Percentiles rank a stretch among this genome's conserved stretches.
These are phyloP conservation scores for Desmodus rotundus DNA, from an alignment of 2,113 vertebrate genomes.

Conservation along the genomic window DNA sequence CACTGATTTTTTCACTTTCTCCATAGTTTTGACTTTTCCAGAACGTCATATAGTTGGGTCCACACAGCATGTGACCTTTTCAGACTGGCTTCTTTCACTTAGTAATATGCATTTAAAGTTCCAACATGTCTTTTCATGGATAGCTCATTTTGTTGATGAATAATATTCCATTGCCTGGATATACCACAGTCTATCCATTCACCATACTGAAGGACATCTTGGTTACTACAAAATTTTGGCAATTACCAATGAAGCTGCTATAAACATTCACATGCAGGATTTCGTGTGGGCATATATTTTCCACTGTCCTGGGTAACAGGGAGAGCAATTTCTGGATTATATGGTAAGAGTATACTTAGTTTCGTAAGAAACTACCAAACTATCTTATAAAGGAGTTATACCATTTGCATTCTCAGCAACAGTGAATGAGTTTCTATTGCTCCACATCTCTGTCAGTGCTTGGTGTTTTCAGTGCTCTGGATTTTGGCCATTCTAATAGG, in stretches of 20 bases:
- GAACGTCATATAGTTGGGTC: background rate
- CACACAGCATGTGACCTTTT: background rate
- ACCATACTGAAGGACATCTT: background rate
- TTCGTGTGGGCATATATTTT: background rate
- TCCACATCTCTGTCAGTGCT: background rate
- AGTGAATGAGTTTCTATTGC: background rate
- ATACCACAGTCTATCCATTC: background rate
- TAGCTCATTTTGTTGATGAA: background rate
- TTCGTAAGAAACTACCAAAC: background rate
- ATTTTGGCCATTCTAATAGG: background rate
- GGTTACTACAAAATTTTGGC: background rate
- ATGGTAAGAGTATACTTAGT: background rate
- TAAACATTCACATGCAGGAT: background rate
- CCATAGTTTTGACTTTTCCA: background rate
- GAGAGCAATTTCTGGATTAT: background rate
- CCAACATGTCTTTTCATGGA: background rate
- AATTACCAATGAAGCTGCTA: background rate
- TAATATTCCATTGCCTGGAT: background rate
- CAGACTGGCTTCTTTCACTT: background rate
- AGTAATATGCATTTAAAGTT: background rate
- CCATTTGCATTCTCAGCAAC: background rate
- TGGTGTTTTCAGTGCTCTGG: background rate
- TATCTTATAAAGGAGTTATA: background rate
- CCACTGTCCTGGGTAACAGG: background rate
- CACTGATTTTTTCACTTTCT: background rate